Conservation (phyloP, 92 coral and sea anemone species). For the Epizoanthus stellaris region DNA sequence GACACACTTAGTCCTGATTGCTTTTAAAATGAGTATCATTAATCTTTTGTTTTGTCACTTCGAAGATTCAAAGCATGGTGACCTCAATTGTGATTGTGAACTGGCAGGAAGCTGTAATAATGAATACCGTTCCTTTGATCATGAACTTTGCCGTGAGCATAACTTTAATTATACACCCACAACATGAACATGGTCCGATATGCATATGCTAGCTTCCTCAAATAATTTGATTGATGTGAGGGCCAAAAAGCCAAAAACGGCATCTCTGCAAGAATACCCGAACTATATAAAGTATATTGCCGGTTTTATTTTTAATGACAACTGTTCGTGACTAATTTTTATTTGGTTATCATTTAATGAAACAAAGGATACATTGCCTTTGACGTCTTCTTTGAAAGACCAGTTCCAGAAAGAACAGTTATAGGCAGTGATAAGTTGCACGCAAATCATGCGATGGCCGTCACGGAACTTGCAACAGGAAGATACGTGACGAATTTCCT, state of each 20-base stretch:
- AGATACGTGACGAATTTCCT: conserved; percentile 20
- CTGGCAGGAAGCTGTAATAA: too few species aligned
- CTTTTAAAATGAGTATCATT: too few species aligned
- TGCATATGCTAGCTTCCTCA: too few species aligned
- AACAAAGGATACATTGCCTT: conserved; percentile 4
- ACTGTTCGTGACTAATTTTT: conserved; percentile 16
- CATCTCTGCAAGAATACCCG: neutral
- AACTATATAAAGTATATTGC: neutral
- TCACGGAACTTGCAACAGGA: neutral
- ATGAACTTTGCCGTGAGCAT: too few species aligned
- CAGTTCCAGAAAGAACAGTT: neutral
- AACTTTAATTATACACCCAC: too few species aligned
- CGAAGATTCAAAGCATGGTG: too few species aligned
- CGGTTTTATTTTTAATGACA: neutral
- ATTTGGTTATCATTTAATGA: neutral
- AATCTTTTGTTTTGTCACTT: too few species aligned
- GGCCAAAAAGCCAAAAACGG: neutral
- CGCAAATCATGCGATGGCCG: neutral
- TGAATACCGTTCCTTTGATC: too few species aligned
- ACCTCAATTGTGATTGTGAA: too few species aligned
- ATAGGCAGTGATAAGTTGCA: neutral
- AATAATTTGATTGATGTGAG: too few species aligned
- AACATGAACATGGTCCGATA: too few species aligned
- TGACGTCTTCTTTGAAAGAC: conserved; percentile 30
- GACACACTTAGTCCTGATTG: too few species aligned